A percentile compares a stretch with the other conserved stretches of the same genome.
phyloP scores from a whole-genome alignment of 92 coral and sea anemone species.

The Parazoanthus atlanticus region DNA sequence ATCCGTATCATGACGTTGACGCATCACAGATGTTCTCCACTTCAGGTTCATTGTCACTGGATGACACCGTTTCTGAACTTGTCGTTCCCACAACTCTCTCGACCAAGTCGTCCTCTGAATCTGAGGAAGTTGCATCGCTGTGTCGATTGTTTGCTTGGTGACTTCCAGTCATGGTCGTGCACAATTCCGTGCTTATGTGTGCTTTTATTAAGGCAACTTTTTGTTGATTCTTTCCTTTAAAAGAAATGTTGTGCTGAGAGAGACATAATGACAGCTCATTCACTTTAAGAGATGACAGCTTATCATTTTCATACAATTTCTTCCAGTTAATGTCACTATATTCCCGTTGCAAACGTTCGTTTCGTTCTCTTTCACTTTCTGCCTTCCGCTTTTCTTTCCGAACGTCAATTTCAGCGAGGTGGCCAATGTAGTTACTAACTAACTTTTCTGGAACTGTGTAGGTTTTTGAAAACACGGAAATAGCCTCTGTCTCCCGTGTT shows the following conservation, averaged over 20 bases:
- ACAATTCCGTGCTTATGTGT: constrained; percentile 1
- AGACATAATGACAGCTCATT: background rate
- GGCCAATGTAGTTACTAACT: background rate
- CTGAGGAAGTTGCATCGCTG: background rate
- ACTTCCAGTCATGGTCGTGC: background rate
- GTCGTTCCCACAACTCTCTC: background rate
- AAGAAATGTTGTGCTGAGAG: constrained; percentile 1
- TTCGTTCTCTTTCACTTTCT: constrained; percentile 4
- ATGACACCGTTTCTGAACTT: background rate
- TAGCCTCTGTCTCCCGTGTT: background rate
- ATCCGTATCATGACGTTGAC: constrained; percentile 1
- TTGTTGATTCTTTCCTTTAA: background rate
- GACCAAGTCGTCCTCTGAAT: constrained; percentile 5
- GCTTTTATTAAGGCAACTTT: constrained; percentile 1
- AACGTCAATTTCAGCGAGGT: constrained; percentile 2
- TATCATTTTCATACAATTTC: background rate
- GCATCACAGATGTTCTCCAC: constrained; percentile 3
- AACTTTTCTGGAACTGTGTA: background rate
- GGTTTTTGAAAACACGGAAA: too few species aligned
- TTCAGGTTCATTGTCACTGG: constrained; percentile 8
- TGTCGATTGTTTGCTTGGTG: constrained; percentile 11
- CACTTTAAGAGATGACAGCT: constrained; percentile 1
- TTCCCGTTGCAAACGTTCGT: background rate
- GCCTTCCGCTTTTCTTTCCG: constrained; percentile 3
- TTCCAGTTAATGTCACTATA: constrained; percentile 3